These are phyloP conservation scores for Ceryle rudis DNA, from an alignment of 2,797 vertebrate species.

Conservation along the genomic window DNA sequence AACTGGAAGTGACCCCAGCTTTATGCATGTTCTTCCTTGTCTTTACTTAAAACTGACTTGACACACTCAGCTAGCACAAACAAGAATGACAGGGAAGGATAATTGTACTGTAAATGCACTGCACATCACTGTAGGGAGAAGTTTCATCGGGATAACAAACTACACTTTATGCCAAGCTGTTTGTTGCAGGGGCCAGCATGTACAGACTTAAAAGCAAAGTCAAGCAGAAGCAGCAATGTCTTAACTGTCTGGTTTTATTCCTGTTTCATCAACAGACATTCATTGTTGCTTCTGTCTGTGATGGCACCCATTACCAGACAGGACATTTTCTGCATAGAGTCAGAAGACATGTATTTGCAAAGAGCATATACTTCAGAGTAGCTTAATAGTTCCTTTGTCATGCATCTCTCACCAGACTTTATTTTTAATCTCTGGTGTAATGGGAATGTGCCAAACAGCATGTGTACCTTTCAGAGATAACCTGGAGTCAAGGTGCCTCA, in stretches of 20 bases:
- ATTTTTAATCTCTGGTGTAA: background rate
- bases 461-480: constrained; percentile 34
- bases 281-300: background rate
- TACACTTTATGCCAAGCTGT: background rate
- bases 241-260: background rate
- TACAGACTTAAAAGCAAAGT: background rate
- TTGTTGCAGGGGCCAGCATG: background rate
- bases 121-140: background rate
- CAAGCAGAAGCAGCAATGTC: background rate
- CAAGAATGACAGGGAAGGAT: background rate
- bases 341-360: background rate
- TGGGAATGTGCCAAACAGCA: background rate
- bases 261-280: background rate
- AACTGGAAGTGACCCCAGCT: background rate
- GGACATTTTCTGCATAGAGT: background rate
- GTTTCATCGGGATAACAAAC: constrained; percentile 14
- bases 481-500: constrained; percentile 19
- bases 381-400: background rate
- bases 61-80: background rate
- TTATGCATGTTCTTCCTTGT: background rate
- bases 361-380: background rate
- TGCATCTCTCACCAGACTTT: background rate
- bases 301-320: background rate
- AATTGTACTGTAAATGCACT: background rate
- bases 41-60: constrained; percentile 5